Conservation (phyloP, 2,113 vertebrate genomes). For the Neotoma lepida region DNA sequence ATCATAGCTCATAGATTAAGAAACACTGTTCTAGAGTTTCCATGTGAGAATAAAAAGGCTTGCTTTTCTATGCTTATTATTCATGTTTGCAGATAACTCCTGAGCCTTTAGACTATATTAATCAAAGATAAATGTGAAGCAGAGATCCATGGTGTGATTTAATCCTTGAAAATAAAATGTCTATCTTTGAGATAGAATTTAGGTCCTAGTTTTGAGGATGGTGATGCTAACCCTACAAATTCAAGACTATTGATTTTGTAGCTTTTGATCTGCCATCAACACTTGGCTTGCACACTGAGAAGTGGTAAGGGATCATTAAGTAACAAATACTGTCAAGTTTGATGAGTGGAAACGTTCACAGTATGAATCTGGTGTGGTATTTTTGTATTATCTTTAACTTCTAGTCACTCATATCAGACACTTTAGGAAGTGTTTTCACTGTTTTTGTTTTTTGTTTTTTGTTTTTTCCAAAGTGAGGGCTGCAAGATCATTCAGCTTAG, state of each 20-base stretch:
- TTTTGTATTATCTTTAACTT: conserved; percentile 60
- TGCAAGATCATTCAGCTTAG: background rate
- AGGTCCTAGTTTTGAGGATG: conserved; percentile 65
- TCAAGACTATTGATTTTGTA: conserved; percentile 61
- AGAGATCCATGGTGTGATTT: conserved; percentile 69
- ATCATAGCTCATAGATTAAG: background rate
- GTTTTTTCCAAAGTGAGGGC: background rate
- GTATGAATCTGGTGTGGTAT: conserved; percentile 55
- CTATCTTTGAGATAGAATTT: conserved; percentile 56
- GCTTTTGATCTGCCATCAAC: conserved; percentile 71
- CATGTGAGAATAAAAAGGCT: background rate
- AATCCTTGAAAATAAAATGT: conserved; percentile 68
- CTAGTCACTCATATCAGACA: conserved; percentile 58
- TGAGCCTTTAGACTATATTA: conserved; percentile 23
- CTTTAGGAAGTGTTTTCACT: conserved; percentile 68
- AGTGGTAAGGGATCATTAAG: conserved; percentile 60
- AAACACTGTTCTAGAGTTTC: background rate
- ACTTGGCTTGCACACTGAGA: conserved; percentile 54
- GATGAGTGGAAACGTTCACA: conserved; percentile 47
- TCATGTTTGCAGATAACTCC: background rate
- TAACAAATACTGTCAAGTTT: conserved; percentile 63
- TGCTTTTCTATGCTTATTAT: background rate
- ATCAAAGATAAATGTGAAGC: conserved; percentile 50
- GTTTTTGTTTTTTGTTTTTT: no score
- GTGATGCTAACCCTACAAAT: conserved; percentile 64